Percentiles rank a stretch among this genome's conserved stretches.
Conservation (phyloP, 2,113 vertebrate species). For the Myrmecophaga tridactyla region DNA sequence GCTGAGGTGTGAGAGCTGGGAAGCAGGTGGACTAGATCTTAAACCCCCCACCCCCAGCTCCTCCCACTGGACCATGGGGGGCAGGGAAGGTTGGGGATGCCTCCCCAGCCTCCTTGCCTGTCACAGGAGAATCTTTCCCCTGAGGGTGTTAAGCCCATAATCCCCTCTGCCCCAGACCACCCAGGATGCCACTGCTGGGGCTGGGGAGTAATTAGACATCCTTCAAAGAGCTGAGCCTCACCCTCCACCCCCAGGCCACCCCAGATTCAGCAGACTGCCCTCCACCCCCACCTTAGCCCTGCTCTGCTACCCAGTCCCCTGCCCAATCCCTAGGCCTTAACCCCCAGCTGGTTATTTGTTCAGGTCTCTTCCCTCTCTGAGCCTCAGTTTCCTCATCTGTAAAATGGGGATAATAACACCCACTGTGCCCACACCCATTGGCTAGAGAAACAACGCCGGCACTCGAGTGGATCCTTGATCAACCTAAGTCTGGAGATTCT, state of each 20-base stretch:
- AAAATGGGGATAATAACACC: not conserved
- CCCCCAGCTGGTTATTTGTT: not conserved
- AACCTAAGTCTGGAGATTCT: not conserved
- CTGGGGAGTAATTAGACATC: not conserved
- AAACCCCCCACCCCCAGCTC: not conserved
- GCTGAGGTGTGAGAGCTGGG: not conserved
- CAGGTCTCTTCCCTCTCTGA: not conserved
- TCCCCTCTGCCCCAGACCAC: not conserved
- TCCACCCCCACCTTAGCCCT: not conserved
- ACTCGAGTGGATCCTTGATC: not conserved
- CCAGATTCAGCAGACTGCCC: not conserved
- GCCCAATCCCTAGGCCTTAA: not conserved
- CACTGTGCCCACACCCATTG: not conserved
- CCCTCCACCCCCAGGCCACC: not conserved
- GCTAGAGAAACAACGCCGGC: not conserved
- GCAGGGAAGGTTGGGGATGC: not conserved
- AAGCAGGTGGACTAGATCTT: not conserved
- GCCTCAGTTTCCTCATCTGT: not conserved
- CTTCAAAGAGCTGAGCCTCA: not conserved
- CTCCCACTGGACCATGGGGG: not conserved
- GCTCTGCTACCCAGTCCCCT: not conserved
- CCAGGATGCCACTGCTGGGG: not conserved
- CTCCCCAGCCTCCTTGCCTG: not conserved
- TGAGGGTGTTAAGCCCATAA: not conserved
- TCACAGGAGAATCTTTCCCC: conserved; percentile 27